These are phyloP conservation scores for Pollenia griseotomentosa DNA, from an alignment of 2,888 invertebrate genomes.

Conservation along the genomic window DNA sequence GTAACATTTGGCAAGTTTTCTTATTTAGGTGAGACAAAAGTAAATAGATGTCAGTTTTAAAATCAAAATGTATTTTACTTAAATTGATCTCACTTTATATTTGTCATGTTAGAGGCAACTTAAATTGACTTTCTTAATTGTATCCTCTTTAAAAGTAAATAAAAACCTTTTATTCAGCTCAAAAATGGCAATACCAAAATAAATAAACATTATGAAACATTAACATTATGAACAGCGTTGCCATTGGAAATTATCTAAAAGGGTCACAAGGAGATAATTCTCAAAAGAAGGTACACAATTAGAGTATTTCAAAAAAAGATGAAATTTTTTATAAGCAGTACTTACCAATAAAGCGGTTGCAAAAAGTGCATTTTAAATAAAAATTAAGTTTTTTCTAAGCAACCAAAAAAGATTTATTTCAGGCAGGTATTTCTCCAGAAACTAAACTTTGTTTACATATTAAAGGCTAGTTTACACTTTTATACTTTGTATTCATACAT, in stretches of 20 bases:
- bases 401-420: too few relatives aligned
- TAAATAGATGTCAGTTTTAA: slow-evolving; percentile 38
- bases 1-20: slow-evolving; percentile 25
- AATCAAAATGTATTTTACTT: slow-evolving; percentile 17
- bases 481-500: too few relatives aligned
- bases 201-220: background rate
- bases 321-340: too few relatives aligned
- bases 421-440: too few relatives aligned
- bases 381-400: too few relatives aligned
- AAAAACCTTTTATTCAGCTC: background rate
- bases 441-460: too few relatives aligned
- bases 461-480: too few relatives aligned
- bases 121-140: slow-evolving; percentile 52
- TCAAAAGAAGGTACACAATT: too few relatives aligned
- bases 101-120: background rate
- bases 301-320: too few relatives aligned
- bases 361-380: too few relatives aligned
- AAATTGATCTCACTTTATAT: slow-evolving; percentile 31
- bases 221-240: background rate
- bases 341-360: too few relatives aligned
- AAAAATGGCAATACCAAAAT: background rate
- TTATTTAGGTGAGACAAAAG: slow-evolving; percentile 34
- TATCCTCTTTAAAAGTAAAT: slow-evolving; percentile 43
- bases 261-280: too few relatives aligned
- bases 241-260: background rate